Percentiles rank a stretch among this genome's conserved stretches.
These are phyloP conservation scores for Sebastes reedi DNA, from an alignment of 2,797 vertebrate genomes.

Conservation along the genomic window DNA sequence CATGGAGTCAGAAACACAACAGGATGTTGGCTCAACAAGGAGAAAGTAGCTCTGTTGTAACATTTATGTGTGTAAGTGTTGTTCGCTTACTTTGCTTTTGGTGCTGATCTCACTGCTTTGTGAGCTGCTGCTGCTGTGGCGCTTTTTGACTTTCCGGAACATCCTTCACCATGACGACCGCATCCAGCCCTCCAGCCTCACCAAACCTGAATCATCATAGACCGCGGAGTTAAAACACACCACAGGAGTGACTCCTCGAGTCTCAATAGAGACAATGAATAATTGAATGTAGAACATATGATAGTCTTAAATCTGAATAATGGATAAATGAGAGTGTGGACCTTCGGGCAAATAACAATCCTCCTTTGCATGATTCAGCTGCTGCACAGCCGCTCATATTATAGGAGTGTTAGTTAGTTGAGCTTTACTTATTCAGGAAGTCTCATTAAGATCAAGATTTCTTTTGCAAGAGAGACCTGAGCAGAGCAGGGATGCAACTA, in stretches of 20 bases:
- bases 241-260: background rate
- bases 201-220: slow-evolving; percentile 20
- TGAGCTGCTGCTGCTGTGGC: slow-evolving; percentile 98
- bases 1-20: background rate
- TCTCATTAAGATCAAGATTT: background rate
- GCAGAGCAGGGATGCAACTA: background rate
- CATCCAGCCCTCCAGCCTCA: slow-evolving; percentile 56
- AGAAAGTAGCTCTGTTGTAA: background rate
- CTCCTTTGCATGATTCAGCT: background rate
- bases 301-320: background rate
- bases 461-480: background rate
- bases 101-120: slow-evolving; percentile 99
- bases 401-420: no score
- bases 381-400: background rate
- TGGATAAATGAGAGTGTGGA: background rate
- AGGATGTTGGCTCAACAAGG: background rate
- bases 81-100: slow-evolving; percentile 93
- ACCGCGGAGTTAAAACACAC: background rate
- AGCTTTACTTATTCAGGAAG: background rate
- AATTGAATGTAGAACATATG: background rate
- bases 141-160: slow-evolving; percentile 98
- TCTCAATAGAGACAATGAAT: slow-evolving; percentile 14
- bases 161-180: slow-evolving; percentile 87
- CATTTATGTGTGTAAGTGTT: background rate
- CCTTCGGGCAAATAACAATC: background rate